Percentiles rank a stretch among this genome's conserved stretches.
These are phyloP conservation scores for Hermatobates lingyangjiaoensis DNA, from an alignment of 1,140 invertebrate genomes.

Conservation along the genomic window DNA sequence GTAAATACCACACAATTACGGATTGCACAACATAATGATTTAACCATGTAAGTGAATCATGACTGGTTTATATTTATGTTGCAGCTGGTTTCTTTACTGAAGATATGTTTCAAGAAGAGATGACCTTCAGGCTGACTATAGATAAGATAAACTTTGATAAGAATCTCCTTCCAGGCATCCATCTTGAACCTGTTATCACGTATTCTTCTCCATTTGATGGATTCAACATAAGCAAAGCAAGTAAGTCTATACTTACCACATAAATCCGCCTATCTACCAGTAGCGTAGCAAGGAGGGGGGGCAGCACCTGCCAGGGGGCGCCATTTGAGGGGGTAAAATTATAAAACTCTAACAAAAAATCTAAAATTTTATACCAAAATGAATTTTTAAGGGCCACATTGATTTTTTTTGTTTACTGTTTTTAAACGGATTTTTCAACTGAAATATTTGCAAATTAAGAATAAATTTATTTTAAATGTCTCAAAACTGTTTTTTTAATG, in stretches of 20 bases:
- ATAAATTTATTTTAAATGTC: too few species aligned
- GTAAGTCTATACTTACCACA: slow-evolving; percentile 7
- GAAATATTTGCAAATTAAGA: too few species aligned
- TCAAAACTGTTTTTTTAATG: too few species aligned
- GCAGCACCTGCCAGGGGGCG: background rate
- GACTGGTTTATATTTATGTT: too few species aligned
- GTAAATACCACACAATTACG: too few species aligned
- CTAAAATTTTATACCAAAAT: background rate
- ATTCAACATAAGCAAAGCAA: slow-evolving; percentile 16
- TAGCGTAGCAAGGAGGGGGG: background rate
- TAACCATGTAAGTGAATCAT: too few species aligned
- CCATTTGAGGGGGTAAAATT: background rate
- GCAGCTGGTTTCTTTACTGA: background rate
- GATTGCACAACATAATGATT: too few species aligned
- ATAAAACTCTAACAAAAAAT: background rate
- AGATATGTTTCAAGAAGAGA: background rate
- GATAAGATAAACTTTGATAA: background rate
- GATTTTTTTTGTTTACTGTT: background rate
- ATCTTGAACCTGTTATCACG: slow-evolving; percentile 10
- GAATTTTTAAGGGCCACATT: background rate
- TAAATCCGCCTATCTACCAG: background rate
- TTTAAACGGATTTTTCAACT: background rate
- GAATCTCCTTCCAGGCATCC: background rate
- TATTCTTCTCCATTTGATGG: slow-evolving; percentile 14
- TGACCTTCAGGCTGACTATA: background rate